Percentiles rank a stretch among this genome's conserved stretches.
Conservation (phyloP, 2,113 vertebrate species). For the Lophura nycthemera region DNA sequence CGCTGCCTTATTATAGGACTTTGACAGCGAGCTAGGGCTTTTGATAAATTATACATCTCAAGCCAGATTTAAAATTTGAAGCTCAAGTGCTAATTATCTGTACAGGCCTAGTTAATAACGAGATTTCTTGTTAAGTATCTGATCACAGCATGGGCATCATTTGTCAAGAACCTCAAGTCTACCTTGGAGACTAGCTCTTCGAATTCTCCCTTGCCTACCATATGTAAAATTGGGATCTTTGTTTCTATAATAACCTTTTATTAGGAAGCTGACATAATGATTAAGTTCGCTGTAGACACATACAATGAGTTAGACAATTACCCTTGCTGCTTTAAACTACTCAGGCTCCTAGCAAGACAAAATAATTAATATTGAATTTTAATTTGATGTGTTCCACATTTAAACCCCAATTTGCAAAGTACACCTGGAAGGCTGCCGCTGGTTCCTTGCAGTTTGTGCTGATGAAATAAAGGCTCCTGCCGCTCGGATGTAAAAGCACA, state of each 20-base stretch:
- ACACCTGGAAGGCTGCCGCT: conserved; percentile 93
- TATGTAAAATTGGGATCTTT: conserved; percentile 99
- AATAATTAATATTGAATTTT: conserved; percentile 99
- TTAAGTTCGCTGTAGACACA: conserved; percentile 93
- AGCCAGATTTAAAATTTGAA: conserved; percentile 98
- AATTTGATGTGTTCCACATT: conserved; percentile 95
- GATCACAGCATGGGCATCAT: conserved; percentile 96
- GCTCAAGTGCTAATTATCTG: conserved; percentile 99
- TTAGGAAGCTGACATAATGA: conserved; percentile 99
- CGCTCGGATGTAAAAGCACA: conserved; percentile 82
- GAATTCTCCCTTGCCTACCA: conserved; percentile 94
- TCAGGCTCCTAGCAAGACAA: conserved; percentile 90
- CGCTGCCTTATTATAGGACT: conserved; percentile 90
- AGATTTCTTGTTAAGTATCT: conserved; percentile 99
- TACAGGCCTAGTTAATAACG: conserved; percentile 99
- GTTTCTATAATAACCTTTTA: conserved; percentile 99
- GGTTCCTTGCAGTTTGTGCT: conserved; percentile 88
- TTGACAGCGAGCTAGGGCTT: conserved; percentile 92
- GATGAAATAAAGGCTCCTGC: conserved; percentile 92
- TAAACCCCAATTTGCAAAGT: conserved; percentile 94
- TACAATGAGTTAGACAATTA: conserved; percentile 97
- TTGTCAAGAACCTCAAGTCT: conserved; percentile 95
- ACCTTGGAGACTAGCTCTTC: conserved; percentile 92
- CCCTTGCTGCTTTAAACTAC: conserved; percentile 90
- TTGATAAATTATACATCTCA: conserved; percentile 99